Evolutionary conservation across 2,113 vertebrate genomes (phyloP).

Genomic region (Illadopsis cleaveri): DNA sequence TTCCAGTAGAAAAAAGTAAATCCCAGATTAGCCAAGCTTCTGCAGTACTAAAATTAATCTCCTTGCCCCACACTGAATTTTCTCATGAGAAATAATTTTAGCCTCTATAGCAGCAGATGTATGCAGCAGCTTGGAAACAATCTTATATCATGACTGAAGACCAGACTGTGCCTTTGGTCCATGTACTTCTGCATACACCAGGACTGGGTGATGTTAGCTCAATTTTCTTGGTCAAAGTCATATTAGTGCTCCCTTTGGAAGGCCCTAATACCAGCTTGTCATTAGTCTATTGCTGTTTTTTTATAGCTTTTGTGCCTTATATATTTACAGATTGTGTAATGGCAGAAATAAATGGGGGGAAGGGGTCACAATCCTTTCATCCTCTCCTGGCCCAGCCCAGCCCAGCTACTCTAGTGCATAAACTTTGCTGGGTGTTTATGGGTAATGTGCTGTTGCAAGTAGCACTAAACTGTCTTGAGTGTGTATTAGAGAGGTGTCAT

Average conservation of each 20-base stretch:
- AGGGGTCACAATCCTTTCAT: neutral
- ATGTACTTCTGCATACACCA: neutral
- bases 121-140: neutral
- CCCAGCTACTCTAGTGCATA: neutral
- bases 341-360: neutral
- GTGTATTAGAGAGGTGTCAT: neutral
- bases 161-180: neutral
- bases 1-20: conserved; percentile 18
- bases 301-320: neutral
- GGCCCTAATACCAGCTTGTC: neutral
- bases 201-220: neutral
- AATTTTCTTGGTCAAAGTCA: neutral
- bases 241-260: neutral
- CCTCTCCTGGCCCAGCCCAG: neutral
- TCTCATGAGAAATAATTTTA: neutral
- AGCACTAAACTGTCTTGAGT: neutral
- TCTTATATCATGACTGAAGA: neutral
- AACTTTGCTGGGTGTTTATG: neutral
- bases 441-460: neutral
- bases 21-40: neutral
- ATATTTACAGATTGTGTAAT: neutral
- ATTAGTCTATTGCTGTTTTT: neutral
- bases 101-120: neutral
- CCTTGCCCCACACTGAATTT: neutral
- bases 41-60: neutral